Evolutionary conservation across 2,888 invertebrate genomes (phyloP).

Genomic region (Meteorus colon): DNA sequence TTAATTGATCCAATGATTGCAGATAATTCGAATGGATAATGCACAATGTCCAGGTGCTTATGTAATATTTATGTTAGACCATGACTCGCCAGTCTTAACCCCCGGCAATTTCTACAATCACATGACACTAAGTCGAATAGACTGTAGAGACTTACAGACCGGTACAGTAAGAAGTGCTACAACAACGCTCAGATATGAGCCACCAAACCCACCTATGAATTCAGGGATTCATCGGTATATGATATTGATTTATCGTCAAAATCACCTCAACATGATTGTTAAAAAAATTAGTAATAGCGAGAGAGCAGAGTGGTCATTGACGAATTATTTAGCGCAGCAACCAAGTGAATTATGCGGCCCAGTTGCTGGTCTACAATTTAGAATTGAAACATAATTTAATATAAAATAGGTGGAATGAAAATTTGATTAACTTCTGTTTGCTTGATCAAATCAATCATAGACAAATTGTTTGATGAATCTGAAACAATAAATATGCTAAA

Average conservation of each 20-base stretch:
- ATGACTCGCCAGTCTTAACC: not conserved
- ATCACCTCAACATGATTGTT: not conserved
- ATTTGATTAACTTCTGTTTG: not conserved
- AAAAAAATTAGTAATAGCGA: not conserved
- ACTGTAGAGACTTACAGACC: not conserved
- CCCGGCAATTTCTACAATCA: conserved; percentile 12
- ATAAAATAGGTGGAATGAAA: not conserved
- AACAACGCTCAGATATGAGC: conserved; percentile 10
- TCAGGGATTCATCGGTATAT: conserved; percentile 15
- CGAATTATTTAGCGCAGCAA: not conserved
- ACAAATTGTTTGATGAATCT: too few species aligned
- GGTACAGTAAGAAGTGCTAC: not conserved
- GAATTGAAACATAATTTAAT: not conserved
- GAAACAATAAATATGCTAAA: too few species aligned
- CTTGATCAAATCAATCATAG: too few species aligned
- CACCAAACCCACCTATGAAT: not conserved
- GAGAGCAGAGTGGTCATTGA: not conserved
- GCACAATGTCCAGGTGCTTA: conserved; percentile 2
- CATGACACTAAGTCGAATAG: conserved; percentile 1
- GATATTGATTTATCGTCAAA: not conserved
- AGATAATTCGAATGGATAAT: conserved; percentile 6
- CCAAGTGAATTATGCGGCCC: not conserved
- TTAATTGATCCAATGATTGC: not conserved
- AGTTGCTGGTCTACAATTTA: conserved; percentile 7
- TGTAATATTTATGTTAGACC: conserved; percentile 15